Evolutionary conservation across 2,888 invertebrate genomes (phyloP), one percentile per base, ranked within the genome.

Genomic region (Linnaemya tessellans): DNA sequence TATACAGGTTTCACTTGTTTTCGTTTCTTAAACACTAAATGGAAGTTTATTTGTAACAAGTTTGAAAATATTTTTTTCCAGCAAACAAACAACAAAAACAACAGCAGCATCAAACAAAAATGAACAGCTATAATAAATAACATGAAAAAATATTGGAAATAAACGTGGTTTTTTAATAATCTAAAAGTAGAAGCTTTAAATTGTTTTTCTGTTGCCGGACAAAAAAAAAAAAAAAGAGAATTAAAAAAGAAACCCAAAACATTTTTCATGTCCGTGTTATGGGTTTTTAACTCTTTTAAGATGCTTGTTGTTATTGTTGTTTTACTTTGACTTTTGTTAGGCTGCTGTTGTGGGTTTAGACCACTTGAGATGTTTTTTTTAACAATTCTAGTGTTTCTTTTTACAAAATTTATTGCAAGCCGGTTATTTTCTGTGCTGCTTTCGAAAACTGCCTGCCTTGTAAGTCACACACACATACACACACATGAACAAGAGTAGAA

Each of bases 31-130:
- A 80, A 49, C 75, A 58, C 71, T 51, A 65, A 73, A 64, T 68
- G 81, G 81, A 84, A 78, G 62, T 81, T 82, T 81, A 79, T 84
- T 85, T 85, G 64, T 85, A 82, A 71, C 78, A 79, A 79, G 56
- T 74, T 73, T 68, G 78, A 43, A 85, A 74, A 49, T 62, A 8
- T 41, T 73, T 49, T 65, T 58, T 64, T 46, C 70, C 8, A 11
- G 20, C n/a, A 68, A 51, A 75, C 62, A 67, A 71, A 25, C 58
- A 74, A 18, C 56, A 65, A 15, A 43, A 22, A 20, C 1, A n/a
- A 13, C 56, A 54, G 9, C 20, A 71, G 54, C 22, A 64, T n/a
- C 15, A 43, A 20, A 38, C n/a, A 15, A 35, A 20, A 35, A 46
- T 46, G 7, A 46, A 38, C 43, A 41, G 8, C 58, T 30, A 43